Conservation (phyloP, 2,797 vertebrate species). For the Amblyraja radiata region DNA sequence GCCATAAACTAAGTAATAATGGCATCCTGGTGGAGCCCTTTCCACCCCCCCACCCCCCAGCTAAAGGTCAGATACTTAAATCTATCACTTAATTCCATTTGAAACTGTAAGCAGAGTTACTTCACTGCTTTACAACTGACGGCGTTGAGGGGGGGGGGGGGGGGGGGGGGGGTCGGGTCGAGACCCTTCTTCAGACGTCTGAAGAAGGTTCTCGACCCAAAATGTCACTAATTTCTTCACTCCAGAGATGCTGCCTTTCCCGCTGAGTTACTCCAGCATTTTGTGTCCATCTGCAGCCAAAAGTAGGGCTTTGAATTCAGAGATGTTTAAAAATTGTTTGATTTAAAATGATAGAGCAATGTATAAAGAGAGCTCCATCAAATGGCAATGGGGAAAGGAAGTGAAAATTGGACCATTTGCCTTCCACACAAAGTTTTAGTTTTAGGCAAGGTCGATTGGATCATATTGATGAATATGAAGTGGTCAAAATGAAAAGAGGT, state of each 20-base stretch:
- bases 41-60: background rate
- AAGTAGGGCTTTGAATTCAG: background rate
- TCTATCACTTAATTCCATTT: conserved; percentile 9
- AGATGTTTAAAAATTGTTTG: background rate
- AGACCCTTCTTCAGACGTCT: no score
- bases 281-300: no score
- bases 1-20: background rate
- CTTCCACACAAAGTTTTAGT: background rate
- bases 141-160: no score
- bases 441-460: background rate
- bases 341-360: background rate
- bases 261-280: no score
- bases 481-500: conserved; percentile 25
- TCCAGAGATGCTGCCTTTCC: no score
- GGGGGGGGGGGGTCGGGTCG: no score
- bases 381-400: background rate
- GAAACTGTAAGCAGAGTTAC: background rate
- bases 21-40: background rate
- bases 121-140: no score
- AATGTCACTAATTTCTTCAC: no score
- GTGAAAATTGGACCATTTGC: background rate
- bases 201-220: no score
- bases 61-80: conserved; percentile 5
- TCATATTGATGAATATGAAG: conserved; percentile 5
- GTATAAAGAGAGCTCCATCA: background rate